These are phyloP conservation scores for Chrysaora quinquecirrha DNA, from an alignment of 30 jellyfish, hydroid and myxozoan species.

Conservation along the genomic window DNA sequence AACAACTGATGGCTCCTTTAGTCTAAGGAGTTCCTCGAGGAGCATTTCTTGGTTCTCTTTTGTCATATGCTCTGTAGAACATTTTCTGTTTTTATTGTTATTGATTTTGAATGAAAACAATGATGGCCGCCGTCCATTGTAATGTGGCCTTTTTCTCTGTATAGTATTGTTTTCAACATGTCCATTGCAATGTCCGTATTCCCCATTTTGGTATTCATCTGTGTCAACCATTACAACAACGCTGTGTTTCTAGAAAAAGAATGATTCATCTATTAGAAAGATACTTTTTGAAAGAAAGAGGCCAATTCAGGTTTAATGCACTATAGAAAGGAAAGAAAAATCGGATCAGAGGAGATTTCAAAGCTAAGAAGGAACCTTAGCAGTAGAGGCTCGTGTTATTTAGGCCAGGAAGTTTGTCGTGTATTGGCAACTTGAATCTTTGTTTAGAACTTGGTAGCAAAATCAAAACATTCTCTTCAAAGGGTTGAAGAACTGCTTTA, in stretches of 20 bases:
- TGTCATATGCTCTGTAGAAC: slow-evolving; percentile 12
- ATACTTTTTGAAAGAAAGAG: no score
- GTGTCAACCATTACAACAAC: slow-evolving; percentile 44
- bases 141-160: slow-evolving; percentile 28
- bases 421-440: no score
- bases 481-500: no score
- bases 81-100: slow-evolving; percentile 10
- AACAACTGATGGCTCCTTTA: slow-evolving; percentile 54
- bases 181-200: slow-evolving; percentile 46
- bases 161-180: slow-evolving; percentile 11
- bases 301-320: no score
- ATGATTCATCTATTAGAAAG: no score
- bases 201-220: slow-evolving; percentile 31
- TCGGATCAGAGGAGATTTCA: no score
- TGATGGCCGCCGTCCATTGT: slow-evolving; percentile 14
- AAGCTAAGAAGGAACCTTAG: no score
- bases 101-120: slow-evolving; percentile 23
- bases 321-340: no score
- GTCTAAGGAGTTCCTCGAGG: slow-evolving; percentile 69
- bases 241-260: slow-evolving; percentile 45
- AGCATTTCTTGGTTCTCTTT: slow-evolving; percentile 56
- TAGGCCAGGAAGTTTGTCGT: no score
- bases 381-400: no score
- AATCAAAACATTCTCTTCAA: no score
- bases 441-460: no score